Base-by-base conservation (phyloP, 2,888 invertebrate genomes). In the Adelphocoris suturalis region DNA sequence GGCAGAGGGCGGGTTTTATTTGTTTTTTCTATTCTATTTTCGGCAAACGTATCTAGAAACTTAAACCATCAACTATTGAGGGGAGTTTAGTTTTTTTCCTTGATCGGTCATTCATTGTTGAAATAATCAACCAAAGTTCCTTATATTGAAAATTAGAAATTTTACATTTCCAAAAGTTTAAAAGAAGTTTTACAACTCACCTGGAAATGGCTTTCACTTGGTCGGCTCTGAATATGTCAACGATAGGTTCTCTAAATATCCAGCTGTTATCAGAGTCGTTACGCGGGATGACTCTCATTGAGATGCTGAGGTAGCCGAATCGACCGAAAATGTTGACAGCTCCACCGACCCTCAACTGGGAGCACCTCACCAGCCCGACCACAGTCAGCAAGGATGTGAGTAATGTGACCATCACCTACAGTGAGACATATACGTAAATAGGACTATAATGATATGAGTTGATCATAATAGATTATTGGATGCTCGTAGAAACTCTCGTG, bases 311-410 rank as follows among this genome's bases (percentile, higher is more conserved):
- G 94, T 97, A 97, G 91, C 97, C 97, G 90, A 92, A 93, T 86
- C 95, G 94, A 91, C 95, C 95, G 93, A 97, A 97, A 92, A 97
- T 95, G 93, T 97, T 97, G 92, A 97, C 96, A 91, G 97, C 97
- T 93, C 97, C 96, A 92, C 97, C 98, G 91, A 97, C 96, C 92
- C 96, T 95, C 88, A 96, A 84, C 87, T 92, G 89, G 0, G 68
- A 47, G 37, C 61, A 55, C 37, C 82, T 81, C 47, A 82, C 81
- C 19, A 78, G 16, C 5, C 57, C 82, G 27, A 61, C 61, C 19
- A 84, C 48, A 16, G 75, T 46, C 89, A 89, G 68, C 47, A 81
- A 46, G 61, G 75, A 46, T 19, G 68, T 75, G 57, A 61, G 61
- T 46, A 89, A 27, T 27, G 81, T 27, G 89, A 89, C 14, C 81